Percentiles rank a stretch among this genome's conserved stretches.
Conservation (phyloP, 2,888 invertebrate genomes). For the Byasa hedistus region DNA sequence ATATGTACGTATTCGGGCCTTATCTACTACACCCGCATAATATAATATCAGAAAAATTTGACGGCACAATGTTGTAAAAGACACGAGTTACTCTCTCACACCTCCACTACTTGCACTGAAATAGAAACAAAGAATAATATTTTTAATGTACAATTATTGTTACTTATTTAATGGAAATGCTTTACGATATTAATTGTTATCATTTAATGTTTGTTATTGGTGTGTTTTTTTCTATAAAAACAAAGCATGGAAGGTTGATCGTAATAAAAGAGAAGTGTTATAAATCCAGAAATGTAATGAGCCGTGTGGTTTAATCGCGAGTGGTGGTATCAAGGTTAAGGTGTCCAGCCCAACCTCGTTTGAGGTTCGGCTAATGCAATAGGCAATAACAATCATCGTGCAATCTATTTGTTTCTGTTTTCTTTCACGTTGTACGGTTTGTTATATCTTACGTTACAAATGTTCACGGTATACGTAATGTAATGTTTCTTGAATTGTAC, state of each 20-base stretch:
- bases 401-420: slow-evolving; percentile 6
- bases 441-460: too few species aligned
- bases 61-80: too few species aligned
- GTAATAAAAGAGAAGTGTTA: background rate
- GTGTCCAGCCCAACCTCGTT: slow-evolving; percentile 12
- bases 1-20: background rate
- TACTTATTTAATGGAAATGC: too few species aligned
- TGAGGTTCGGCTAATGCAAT: slow-evolving; percentile 7
- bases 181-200: too few species aligned
- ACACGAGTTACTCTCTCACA: too few species aligned
- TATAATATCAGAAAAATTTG: too few species aligned
- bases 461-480: background rate
- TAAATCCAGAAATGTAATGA: slow-evolving; percentile 14
- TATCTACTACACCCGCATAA: background rate
- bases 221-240: background rate
- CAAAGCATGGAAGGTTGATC: background rate
- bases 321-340: slow-evolving; percentile 18
- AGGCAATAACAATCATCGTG: slow-evolving; percentile 14
- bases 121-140: too few species aligned
- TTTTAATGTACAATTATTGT: too few species aligned
- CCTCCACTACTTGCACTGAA: too few species aligned
- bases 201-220: too few species aligned
- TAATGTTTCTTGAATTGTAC: background rate
- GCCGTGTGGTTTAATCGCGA: background rate
- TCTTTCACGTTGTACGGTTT: too few species aligned